phyloP scores from a whole-genome alignment of 2,113 vertebrate genomes.

The Montifringilla adamsi region DNA sequence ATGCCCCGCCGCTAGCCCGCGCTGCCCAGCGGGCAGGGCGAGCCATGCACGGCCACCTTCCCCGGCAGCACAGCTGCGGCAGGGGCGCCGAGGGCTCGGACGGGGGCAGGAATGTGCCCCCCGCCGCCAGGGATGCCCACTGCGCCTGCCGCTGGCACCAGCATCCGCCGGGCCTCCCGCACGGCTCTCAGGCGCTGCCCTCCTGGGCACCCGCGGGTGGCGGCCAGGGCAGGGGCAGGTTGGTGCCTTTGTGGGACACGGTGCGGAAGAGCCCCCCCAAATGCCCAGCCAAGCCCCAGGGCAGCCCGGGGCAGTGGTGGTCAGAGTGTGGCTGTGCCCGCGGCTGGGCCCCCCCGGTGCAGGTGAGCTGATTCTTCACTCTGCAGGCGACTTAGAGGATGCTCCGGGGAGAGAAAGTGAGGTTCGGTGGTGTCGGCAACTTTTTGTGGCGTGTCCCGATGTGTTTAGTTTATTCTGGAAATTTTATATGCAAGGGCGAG shows the following conservation, averaged over 20 bases:
- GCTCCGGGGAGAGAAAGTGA: constrained; percentile 27
- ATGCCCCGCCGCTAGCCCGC: too few relatives aligned
- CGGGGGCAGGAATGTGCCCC: constrained; percentile 24
- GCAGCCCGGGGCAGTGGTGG: constrained; percentile 78
- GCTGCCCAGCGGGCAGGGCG: not conserved
- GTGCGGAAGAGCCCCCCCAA: constrained; percentile 77
- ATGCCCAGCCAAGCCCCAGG: constrained; percentile 62
- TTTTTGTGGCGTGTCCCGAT: not conserved
- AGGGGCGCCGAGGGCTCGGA: constrained; percentile 66
- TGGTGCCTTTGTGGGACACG: constrained; percentile 72
- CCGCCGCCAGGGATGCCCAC: constrained; percentile 63
- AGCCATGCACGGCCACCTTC: constrained; percentile 81
- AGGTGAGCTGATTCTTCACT: constrained; percentile 79
- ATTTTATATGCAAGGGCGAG: not conserved
- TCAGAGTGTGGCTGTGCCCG: constrained; percentile 79
- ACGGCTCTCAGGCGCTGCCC: constrained; percentile 38
- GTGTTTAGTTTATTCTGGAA: not conserved
- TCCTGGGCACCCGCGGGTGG: constrained; percentile 52
- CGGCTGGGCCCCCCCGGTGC: constrained; percentile 79
- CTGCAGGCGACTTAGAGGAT: not conserved
- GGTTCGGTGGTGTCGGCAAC: constrained; percentile 29
- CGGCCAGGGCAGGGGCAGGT: constrained; percentile 65
- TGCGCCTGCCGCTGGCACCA: constrained; percentile 79
- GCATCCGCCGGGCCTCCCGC: constrained; percentile 50
- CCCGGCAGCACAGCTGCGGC: constrained; percentile 79